Evolutionary conservation across 2,888 invertebrate species (phyloP).

Genomic region (Subacronicta megacephala): DNA sequence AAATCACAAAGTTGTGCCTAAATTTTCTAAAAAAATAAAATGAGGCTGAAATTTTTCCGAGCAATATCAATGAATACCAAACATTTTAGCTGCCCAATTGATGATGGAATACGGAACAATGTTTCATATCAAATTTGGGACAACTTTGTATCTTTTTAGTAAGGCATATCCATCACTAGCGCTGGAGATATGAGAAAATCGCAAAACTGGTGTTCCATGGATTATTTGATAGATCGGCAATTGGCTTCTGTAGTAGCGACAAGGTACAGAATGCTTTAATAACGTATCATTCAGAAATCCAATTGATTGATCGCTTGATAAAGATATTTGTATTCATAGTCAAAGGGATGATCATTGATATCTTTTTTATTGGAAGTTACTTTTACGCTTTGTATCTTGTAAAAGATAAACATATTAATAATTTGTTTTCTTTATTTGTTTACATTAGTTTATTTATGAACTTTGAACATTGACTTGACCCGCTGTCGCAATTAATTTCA

Average conservation of each 20-base stretch:
- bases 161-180: conserved; percentile 65
- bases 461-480: no score
- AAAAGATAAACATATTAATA: no score
- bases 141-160: conserved; percentile 68
- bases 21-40: no score
- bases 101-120: conserved; percentile 68
- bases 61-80: neutral
- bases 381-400: no score
- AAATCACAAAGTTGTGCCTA: no score
- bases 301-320: conserved; percentile 52
- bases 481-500: no score
- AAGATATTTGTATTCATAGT: conserved; percentile 23
- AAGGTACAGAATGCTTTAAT: conserved; percentile 27
- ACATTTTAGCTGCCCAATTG: conserved; percentile 65
- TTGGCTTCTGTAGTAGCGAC: conserved; percentile 34
- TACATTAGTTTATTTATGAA: no score
- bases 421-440: no score
- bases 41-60: neutral
- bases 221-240: conserved; percentile 64
- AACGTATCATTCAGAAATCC: conserved; percentile 22
- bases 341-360: conserved; percentile 4
- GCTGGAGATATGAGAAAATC: conserved; percentile 57
- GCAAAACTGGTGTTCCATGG: conserved; percentile 56
- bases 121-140: conserved; percentile 69
- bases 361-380: neutral